Evolutionary conservation across 2,797 vertebrate species (phyloP).

Genomic region (Acanthis flammea): DNA sequence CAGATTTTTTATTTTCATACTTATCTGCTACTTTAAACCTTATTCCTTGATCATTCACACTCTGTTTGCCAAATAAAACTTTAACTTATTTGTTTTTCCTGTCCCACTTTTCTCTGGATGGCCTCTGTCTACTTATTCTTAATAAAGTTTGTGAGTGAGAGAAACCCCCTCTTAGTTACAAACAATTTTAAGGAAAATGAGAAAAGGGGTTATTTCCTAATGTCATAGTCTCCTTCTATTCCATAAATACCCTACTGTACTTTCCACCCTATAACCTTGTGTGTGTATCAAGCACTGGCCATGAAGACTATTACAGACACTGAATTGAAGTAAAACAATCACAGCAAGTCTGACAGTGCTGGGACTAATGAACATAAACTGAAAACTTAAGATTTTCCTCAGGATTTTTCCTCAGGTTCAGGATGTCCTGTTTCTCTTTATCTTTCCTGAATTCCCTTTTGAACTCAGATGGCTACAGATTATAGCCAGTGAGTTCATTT

Average conservation of each 20-base stretch:
- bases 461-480: background rate
- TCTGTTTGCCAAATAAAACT: background rate
- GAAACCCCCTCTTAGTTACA: rapidly evolving
- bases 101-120: background rate
- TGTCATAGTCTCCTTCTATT: background rate
- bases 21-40: background rate
- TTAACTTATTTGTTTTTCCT: background rate
- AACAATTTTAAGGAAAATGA: background rate
- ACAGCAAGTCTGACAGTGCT: background rate
- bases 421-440: background rate
- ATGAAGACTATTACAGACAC: background rate
- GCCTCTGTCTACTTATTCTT: background rate
- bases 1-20: background rate
- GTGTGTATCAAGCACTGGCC: background rate
- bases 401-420: background rate
- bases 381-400: background rate
- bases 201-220: background rate
- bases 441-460: background rate
- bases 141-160: background rate
- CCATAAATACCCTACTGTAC: background rate
- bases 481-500: background rate
- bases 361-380: background rate
- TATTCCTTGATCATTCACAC: background rate
- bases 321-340: background rate
- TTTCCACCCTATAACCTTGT: background rate